phyloP scores from a whole-genome alignment of 2,888 invertebrate genomes.

The Tenthredo amoena region DNA sequence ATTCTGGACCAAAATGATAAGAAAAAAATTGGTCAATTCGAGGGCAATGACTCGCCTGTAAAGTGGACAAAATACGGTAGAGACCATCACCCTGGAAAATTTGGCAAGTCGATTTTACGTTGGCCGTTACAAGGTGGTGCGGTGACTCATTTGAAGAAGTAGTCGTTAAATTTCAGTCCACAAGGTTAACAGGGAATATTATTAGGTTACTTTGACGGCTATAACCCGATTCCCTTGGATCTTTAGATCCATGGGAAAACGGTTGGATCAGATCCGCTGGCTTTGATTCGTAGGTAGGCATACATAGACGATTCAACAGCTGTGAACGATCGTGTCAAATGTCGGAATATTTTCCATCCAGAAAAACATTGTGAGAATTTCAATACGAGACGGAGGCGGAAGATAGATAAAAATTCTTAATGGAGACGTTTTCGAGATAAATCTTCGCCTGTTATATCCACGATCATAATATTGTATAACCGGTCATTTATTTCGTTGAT shows the following conservation, averaged over 20 bases:
- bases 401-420: neutral
- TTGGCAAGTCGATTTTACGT: constrained; percentile 27
- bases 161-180: constrained; percentile 36
- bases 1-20: neutral
- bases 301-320: constrained; percentile 16
- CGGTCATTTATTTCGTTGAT: neutral
- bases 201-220: constrained; percentile 46
- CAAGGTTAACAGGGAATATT: constrained; percentile 48
- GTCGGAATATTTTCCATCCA: neutral
- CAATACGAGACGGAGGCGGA: neutral
- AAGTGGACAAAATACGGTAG: neutral
- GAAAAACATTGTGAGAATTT: constrained; percentile 11
- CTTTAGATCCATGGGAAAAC: neutral
- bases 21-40: neutral
- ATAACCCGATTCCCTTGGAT: constrained; percentile 24
- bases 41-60: constrained; percentile 27
- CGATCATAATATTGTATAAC: neutral
- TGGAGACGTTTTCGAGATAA: neutral
- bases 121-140: constrained; percentile 17
- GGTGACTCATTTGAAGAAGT: constrained; percentile 21
- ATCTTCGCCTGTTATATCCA: neutral
- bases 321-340: neutral
- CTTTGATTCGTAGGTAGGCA: constrained; percentile 19
- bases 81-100: constrained; percentile 33
- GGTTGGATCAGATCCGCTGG: constrained; percentile 17